Base-by-base conservation (phyloP, 1,140 invertebrate species). In the Lepidostoma basale region DNA sequence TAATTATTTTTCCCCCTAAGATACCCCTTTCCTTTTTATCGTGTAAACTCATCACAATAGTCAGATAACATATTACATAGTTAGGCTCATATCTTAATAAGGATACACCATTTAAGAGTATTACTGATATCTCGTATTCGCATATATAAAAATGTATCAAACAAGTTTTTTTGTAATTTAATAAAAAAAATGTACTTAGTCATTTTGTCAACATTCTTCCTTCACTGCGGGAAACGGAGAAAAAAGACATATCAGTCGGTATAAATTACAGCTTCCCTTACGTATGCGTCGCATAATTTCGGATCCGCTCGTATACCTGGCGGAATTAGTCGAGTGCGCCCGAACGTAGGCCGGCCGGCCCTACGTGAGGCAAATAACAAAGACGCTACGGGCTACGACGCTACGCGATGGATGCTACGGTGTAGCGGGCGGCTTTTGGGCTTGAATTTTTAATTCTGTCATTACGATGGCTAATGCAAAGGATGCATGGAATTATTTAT, bases 221-320 rank as follows among this genome's bases (percentile, higher is more conserved):
- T n/a, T n/a, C n/a, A n/a, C n/a, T n/a, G 4, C 5, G 12, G 30
- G 30, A 33, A 59, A 59, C 18, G 36, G 33, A 39, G 33, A 59
- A 25, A 59, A 59, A 39, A 26, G 22, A 45, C n/a, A 20, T 20
- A 59, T 59, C 59, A 44, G 59, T 18, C 47, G 28, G 62, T 52
- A 65, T 65, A 65, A 65, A 54, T 65, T 54, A 65, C 33, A 36
- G 33, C 47, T 47, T 39, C 47, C 47, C 62, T 54, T 54, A 40
- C 62, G 45, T 65, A 65, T 65, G 52, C 62, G 45, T 54, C 62
- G 62, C 62, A 65, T 65, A 65, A 63, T 63, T 63, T 36, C n/a
- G n/a, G 8, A 54, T 39, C 30, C 54, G 22, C 40, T 58, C n/a
- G 10, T 33, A 39, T 58, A 58, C 54, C 54, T 58, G 54, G 12